phyloP scores from a whole-genome alignment of 2,888 invertebrate species.

The Antheraea yamamai region DNA sequence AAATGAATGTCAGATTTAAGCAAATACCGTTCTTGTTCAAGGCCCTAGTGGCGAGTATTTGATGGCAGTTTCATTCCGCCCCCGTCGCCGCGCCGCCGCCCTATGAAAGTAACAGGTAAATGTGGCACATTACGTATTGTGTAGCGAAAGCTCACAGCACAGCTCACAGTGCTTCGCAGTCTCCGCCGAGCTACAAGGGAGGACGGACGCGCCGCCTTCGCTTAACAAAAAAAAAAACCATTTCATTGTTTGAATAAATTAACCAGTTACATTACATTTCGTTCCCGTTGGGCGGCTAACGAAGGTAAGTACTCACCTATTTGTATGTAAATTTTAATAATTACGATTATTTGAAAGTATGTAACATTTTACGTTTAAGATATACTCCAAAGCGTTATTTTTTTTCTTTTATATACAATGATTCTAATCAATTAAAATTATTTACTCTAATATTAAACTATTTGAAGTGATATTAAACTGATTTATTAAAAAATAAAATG shows the following conservation, averaged over 20 bases:
- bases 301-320: neutral
- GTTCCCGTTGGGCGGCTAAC: neutral
- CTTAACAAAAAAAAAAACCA: neutral
- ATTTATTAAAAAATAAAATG: neutral
- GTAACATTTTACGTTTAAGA: no score
- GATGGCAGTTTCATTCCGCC: conserved; percentile 9
- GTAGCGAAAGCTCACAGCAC: neutral
- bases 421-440: no score
- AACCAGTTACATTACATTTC: neutral
- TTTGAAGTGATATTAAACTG: neutral
- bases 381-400: no score
- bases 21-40: neutral
- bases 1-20: neutral
- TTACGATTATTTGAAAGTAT: no score
- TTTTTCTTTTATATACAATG: no score
- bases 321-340: neutral
- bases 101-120: conserved; percentile 71
- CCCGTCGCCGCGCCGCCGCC: conserved; percentile 33
- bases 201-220: conserved; percentile 6
- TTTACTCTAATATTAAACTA: no score
- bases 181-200: neutral
- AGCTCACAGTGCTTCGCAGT: neutral
- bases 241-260: neutral
- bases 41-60: neutral
- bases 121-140: conserved; percentile 34